Evolutionary conservation across 2,888 invertebrate genomes (phyloP).

Genomic region (Cephus rjabovi): DNA sequence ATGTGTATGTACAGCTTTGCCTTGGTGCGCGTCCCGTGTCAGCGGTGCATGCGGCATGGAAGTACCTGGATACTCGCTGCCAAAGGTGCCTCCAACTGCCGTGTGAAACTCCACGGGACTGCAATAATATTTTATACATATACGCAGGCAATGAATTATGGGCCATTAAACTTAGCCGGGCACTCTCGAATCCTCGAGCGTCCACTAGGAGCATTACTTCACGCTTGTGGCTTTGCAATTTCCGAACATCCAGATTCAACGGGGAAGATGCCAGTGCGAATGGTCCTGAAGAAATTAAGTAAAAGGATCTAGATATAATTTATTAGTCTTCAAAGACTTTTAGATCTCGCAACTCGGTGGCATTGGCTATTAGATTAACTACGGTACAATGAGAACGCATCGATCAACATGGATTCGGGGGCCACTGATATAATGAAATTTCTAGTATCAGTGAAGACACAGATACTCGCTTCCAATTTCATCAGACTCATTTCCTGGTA

Average conservation of each 20-base stretch:
- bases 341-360: not conserved
- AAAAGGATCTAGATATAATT: not conserved
- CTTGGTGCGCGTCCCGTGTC: not conserved
- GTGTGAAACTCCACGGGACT: slow-evolving; percentile 10
- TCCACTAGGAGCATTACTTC: not conserved
- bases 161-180: slow-evolving; percentile 45
- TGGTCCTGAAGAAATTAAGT: not conserved
- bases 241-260: not conserved
- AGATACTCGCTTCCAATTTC: not conserved
- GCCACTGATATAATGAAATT: not conserved
- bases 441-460: not conserved
- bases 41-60: not conserved
- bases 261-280: not conserved
- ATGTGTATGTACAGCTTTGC: not conserved
- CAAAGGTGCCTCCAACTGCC: not conserved
- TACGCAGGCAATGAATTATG: slow-evolving; percentile 55
- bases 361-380: not conserved
- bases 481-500: not conserved
- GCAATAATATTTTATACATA: slow-evolving; percentile 55
- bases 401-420: not conserved
- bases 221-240: not conserved
- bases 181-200: not conserved
- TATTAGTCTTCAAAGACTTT: not conserved
- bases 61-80: not conserved
- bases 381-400: not conserved